Evolutionary conservation across 2,888 invertebrate species (phyloP).

Genomic region (Bimastos eiseni): DNA sequence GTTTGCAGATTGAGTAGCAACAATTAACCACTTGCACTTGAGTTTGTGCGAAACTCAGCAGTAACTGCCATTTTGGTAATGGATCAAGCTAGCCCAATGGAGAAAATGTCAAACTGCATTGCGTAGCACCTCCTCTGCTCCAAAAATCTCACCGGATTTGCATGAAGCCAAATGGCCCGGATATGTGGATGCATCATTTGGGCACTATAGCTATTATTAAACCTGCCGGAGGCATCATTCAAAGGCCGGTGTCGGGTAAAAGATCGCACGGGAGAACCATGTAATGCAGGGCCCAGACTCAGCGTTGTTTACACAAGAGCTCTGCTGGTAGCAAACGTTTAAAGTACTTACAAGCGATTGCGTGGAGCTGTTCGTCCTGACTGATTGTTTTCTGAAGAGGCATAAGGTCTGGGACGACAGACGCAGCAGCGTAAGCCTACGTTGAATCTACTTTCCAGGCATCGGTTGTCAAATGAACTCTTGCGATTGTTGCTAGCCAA

Average conservation of each 20-base stretch:
- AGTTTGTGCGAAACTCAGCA: too few relatives aligned
- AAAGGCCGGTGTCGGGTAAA: not conserved
- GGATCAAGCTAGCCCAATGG: too few relatives aligned
- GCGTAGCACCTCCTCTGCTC: too few relatives aligned
- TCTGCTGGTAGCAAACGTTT: not conserved
- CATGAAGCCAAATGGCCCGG: not conserved
- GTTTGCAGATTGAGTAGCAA: too few relatives aligned
- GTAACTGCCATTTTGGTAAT: too few relatives aligned
- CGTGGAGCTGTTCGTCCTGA: not conserved
- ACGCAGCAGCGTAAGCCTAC: too few relatives aligned
- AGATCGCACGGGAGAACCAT: not conserved
- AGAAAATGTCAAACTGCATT: too few relatives aligned
- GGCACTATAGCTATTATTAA: not conserved
- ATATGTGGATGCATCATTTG: not conserved
- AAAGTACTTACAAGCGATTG: not conserved
- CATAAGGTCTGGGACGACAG: not conserved
- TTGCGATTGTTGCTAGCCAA: not conserved
- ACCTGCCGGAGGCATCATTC: not conserved
- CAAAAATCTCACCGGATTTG: too few relatives aligned
- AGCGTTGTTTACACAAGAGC: not conserved
- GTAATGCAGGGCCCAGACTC: not conserved
- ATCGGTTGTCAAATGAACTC: too few relatives aligned
- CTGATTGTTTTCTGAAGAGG: not conserved
- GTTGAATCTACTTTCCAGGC: not conserved
- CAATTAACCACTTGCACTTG: too few relatives aligned